A percentile compares a stretch with the other conserved stretches of the same genome.
Evolutionary conservation across 1,140 invertebrate genomes (phyloP).

Genomic region (Drosophila fuyamai): DNA sequence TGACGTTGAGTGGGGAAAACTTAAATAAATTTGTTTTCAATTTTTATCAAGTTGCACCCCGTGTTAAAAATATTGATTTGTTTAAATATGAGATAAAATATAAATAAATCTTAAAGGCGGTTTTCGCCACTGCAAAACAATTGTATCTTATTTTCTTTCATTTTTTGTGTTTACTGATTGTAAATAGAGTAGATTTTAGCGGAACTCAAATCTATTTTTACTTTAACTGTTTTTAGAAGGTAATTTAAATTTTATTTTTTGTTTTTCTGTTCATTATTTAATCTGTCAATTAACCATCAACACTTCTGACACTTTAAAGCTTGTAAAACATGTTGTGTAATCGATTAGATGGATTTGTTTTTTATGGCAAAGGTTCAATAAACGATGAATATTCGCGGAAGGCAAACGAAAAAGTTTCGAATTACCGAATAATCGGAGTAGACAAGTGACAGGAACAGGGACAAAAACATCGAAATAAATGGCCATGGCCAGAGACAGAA

Average conservation of each 20-base stretch:
- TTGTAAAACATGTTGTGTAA: neutral
- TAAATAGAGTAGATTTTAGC: neutral
- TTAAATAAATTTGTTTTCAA: neutral
- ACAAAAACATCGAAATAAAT: constrained; percentile 35
- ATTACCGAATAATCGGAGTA: constrained; percentile 44
- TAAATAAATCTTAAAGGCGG: too few relatives aligned
- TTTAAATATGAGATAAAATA: too few relatives aligned
- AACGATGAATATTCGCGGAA: neutral
- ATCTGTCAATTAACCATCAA: constrained; percentile 14
- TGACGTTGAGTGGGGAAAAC: neutral
- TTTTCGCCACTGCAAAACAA: too few relatives aligned
- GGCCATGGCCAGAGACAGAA: constrained; percentile 20
- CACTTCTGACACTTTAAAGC: neutral
- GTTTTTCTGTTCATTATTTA: neutral
- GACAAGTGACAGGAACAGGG: constrained; percentile 40
- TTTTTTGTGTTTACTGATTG: neutral
- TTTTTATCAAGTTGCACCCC: too few relatives aligned
- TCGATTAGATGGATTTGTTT: constrained; percentile 13
- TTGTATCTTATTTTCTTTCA: neutral
- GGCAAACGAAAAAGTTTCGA: constrained; percentile 19
- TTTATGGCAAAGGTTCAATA: constrained; percentile 17
- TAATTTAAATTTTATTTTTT: neutral
- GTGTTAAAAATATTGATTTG: too few relatives aligned
- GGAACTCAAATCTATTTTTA: too few relatives aligned
- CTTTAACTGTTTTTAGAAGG: too few relatives aligned